These are phyloP conservation scores for Biston stratarius DNA, from an alignment of 2,888 invertebrate species.

Conservation along the genomic window DNA sequence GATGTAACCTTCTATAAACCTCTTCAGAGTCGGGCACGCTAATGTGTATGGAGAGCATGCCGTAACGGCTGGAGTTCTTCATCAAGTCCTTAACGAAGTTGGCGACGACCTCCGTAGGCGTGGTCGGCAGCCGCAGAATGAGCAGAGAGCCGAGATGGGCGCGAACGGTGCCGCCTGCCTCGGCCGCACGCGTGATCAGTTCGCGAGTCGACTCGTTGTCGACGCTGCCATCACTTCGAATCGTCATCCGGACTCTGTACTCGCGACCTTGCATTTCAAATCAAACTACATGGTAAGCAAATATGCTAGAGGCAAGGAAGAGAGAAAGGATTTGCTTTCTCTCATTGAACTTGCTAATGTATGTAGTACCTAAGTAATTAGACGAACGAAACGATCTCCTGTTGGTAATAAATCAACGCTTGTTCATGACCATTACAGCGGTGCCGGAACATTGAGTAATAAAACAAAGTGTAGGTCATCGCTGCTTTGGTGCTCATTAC, in stretches of 20 bases:
- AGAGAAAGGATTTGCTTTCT: no score
- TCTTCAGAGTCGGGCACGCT: conserved; percentile 75
- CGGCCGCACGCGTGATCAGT: conserved; percentile 51
- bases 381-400: no score
- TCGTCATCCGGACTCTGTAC: conserved; percentile 65
- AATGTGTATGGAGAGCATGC: conserved; percentile 65
- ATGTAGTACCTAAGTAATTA: no score
- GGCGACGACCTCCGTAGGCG: conserved; percentile 63
- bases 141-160: conserved; percentile 71
- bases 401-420: no score
- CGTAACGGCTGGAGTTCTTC: conserved; percentile 57
- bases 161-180: conserved; percentile 64
- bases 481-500: no score
- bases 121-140: conserved; percentile 66
- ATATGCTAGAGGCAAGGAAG: no score
- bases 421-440: no score
- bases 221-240: conserved; percentile 52
- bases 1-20: conserved; percentile 65
- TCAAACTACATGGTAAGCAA: background rate
- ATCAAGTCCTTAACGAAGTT: conserved; percentile 60
- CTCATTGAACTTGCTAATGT: no score
- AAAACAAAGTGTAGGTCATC: no score
- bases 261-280: conserved; percentile 58
- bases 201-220: conserved; percentile 50
- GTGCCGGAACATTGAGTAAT: no score